phyloP scores from a whole-genome alignment of 2,113 vertebrate species.

The Centropus bengalensis region DNA sequence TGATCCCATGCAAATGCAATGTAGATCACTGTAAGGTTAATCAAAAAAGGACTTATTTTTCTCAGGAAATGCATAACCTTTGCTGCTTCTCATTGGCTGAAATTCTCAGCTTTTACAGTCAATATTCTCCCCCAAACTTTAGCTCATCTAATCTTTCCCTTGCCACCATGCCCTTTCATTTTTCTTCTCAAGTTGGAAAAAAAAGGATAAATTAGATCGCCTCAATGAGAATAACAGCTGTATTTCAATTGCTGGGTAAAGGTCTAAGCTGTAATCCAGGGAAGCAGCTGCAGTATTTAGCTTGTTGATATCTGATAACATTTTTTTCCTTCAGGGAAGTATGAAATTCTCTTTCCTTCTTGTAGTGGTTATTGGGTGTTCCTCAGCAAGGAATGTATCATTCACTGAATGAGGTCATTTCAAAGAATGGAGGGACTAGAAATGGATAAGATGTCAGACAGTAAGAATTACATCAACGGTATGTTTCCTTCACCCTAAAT shows the following conservation, averaged over 20 bases:
- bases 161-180: fast-evolving
- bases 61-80: background rate
- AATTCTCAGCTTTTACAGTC: background rate
- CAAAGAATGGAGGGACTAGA: background rate
- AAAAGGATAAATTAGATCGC: background rate
- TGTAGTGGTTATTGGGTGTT: background rate
- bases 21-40: background rate
- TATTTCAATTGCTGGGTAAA: background rate
- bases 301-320: background rate
- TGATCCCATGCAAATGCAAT: background rate
- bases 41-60: background rate
- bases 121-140: background rate
- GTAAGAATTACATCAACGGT: background rate
- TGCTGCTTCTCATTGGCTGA: background rate
- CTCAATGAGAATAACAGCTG: background rate
- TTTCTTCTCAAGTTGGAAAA: background rate
- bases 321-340: background rate
- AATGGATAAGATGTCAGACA: background rate
- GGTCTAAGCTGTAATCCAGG: background rate
- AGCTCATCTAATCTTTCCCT: background rate
- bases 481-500: background rate
- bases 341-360: background rate
- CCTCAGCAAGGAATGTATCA: background rate
- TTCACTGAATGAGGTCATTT: background rate
- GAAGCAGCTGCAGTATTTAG: background rate